phyloP scores from a whole-genome alignment of 2,888 invertebrate genomes.

The Muscina levida region DNA sequence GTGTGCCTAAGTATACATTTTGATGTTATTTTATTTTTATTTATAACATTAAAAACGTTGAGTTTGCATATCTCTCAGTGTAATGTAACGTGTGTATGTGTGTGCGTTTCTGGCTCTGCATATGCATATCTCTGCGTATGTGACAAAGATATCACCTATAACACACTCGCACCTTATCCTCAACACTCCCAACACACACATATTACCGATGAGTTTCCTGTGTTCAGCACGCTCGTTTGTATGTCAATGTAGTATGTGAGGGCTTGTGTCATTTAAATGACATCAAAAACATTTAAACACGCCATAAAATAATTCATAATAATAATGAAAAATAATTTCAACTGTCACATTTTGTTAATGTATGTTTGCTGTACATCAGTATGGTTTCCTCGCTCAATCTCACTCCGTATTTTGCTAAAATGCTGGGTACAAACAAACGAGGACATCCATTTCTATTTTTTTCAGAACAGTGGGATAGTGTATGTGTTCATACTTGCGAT shows the following conservation, averaged over 20 bases:
- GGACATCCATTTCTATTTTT: no score
- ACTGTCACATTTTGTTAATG: conserved; percentile 70
- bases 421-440: no score
- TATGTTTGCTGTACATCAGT: conserved; percentile 57
- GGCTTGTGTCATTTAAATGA: conserved; percentile 68
- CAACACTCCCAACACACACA: background rate
- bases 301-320: conserved; percentile 78
- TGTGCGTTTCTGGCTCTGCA: no score
- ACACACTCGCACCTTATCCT: background rate
- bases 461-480: no score
- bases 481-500: no score
- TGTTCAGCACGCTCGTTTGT: no score
- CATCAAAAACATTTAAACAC: conserved; percentile 77
- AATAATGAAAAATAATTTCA: conserved; percentile 69
- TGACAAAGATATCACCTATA: background rate
- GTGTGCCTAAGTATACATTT: no score
- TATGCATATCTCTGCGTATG: background rate
- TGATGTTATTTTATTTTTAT: conserved; percentile 70
- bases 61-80: conserved; percentile 61
- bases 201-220: background rate
- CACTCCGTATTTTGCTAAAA: conserved; percentile 7
- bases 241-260: background rate
- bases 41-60: conserved; percentile 74
- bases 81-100: conserved; percentile 48
- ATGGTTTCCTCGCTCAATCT: conserved; percentile 21